These are phyloP conservation scores for Tragelaphus scriptus DNA, from an alignment of 2,113 vertebrate species.

Conservation along the genomic window DNA sequence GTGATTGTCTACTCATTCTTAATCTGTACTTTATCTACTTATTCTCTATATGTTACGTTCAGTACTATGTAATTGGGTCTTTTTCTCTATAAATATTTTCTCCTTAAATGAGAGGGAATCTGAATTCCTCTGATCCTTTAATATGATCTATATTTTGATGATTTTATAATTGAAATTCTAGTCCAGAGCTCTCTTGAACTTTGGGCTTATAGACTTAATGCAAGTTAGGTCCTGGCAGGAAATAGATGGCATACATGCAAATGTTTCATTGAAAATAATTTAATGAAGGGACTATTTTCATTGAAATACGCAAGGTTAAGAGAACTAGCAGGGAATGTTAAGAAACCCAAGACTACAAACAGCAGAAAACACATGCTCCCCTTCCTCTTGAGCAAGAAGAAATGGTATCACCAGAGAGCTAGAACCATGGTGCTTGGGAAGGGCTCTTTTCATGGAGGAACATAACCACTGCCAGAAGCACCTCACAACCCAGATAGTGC, in stretches of 20 bases:
- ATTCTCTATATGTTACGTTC: not conserved
- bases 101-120: not conserved
- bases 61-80: not conserved
- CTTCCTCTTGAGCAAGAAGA: not conserved
- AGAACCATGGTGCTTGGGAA: not conserved
- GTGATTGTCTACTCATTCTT: not conserved
- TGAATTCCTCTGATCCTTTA: not conserved
- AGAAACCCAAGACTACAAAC: not conserved
- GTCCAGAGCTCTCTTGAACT: not conserved
- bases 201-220: not conserved
- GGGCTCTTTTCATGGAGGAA: not conserved
- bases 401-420: not conserved
- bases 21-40: not conserved
- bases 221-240: not conserved
- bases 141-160: not conserved
- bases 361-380: not conserved
- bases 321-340: not conserved
- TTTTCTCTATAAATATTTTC: not conserved
- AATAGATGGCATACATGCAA: not conserved
- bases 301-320: not conserved
- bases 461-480: not conserved
- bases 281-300: not conserved
- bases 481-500: not conserved
- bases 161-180: slow-evolving; percentile 11
- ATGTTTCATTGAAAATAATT: not conserved